These are phyloP conservation scores for Xanthorhoe designata DNA, from an alignment of 2,888 invertebrate species.

Conservation along the genomic window DNA sequence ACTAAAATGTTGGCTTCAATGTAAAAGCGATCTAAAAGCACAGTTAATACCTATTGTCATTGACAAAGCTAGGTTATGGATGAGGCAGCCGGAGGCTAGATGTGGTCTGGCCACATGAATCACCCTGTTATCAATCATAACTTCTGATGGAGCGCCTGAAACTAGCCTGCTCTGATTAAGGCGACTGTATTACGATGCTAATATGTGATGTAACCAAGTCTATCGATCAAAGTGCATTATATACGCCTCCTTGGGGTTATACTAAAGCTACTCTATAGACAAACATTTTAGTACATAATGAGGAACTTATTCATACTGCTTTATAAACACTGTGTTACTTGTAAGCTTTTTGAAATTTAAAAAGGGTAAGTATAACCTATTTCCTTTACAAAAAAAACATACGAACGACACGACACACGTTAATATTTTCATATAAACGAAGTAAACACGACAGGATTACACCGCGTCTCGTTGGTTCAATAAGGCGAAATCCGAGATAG, in stretches of 20 bases:
- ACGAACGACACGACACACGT: constrained; percentile 47
- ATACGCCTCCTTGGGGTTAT: neutral
- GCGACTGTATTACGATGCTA: constrained; percentile 25
- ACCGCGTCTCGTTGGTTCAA: constrained; percentile 70
- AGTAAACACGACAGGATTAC: constrained; percentile 62
- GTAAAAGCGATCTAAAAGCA: constrained; percentile 23
- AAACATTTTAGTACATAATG: neutral
- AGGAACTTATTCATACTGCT: neutral
- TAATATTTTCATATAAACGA: constrained; percentile 58
- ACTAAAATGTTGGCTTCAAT: neutral
- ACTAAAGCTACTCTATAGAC: neutral
- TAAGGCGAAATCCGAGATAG: constrained; percentile 78
- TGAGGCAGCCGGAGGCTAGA: constrained; percentile 56
- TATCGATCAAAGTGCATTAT: constrained; percentile 36
- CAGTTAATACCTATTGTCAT: constrained; percentile 65
- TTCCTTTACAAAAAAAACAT: constrained; percentile 45
- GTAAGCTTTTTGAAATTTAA: no score
- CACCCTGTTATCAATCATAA: constrained; percentile 78
- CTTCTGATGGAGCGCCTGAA: constrained; percentile 73
- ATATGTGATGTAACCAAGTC: constrained; percentile 16
- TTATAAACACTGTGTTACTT: neutral
- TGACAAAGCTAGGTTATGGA: constrained; percentile 72
- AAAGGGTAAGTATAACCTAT: constrained; percentile 1
- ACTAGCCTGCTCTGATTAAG: constrained; percentile 39
- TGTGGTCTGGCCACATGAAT: constrained; percentile 51